These are phyloP conservation scores for Nycticorax nycticorax DNA, from an alignment of 2,113 vertebrate species.

Conservation along the genomic window DNA sequence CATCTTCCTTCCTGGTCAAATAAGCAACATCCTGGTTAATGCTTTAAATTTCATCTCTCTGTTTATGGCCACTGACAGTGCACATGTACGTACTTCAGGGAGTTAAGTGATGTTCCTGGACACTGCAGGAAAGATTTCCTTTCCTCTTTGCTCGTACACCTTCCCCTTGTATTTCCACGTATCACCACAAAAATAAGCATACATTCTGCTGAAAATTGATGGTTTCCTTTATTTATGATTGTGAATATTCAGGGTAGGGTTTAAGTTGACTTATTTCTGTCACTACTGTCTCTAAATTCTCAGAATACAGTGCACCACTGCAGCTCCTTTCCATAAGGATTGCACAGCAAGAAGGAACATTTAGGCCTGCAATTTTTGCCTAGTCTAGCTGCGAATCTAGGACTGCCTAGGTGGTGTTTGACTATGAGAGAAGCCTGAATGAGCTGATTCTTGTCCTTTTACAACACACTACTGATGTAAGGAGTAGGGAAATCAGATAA, in stretches of 20 bases:
- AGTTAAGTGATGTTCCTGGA: background rate
- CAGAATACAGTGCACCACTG: background rate
- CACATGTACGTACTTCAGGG: background rate
- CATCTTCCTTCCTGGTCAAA: background rate
- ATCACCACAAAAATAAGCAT: background rate
- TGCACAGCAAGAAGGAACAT: background rate
- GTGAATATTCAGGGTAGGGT: background rate
- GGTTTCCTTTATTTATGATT: background rate
- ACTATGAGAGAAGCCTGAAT: background rate
- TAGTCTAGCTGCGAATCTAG: background rate
- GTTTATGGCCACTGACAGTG: background rate
- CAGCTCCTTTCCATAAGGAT: background rate
- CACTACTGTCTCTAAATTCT: background rate
- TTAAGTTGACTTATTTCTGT: background rate
- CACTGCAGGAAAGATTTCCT: background rate
- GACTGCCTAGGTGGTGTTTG: background rate
- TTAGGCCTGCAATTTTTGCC: background rate
- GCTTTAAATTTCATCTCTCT: background rate
- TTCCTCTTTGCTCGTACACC: background rate
- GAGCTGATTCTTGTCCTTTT: background rate
- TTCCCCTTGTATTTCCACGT: background rate
- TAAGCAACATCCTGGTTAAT: background rate
- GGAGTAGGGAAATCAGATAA: background rate
- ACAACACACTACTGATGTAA: background rate
- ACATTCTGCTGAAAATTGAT: background rate